Evolutionary conservation across 2,888 invertebrate genomes (phyloP).

Genomic region (Merodon equestris): DNA sequence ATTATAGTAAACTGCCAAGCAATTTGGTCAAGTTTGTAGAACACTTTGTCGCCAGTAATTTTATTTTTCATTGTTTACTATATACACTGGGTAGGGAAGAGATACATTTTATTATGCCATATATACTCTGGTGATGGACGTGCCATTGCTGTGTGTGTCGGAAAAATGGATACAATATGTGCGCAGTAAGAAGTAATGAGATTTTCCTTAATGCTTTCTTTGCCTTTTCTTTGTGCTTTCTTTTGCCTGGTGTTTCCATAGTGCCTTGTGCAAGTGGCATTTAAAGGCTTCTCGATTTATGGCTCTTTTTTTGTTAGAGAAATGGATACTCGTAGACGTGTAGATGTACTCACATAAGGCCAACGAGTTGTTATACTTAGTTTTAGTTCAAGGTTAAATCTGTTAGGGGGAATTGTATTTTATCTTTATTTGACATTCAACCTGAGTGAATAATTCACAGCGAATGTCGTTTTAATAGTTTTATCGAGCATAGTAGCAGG

Average conservation of each 20-base stretch:
- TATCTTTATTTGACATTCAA: too few relatives aligned
- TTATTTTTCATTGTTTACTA: neutral
- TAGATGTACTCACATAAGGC: too few relatives aligned
- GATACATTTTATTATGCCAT: neutral
- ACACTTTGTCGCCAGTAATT: neutral
- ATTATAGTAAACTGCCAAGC: neutral
- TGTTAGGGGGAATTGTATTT: too few relatives aligned
- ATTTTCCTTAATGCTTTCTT: neutral
- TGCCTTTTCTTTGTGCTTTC: neutral
- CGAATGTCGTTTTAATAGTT: too few relatives aligned
- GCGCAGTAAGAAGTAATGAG: neutral
- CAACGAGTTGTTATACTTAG: too few relatives aligned
- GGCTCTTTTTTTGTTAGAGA: neutral
- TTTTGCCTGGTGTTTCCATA: neutral
- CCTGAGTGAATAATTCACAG: too few relatives aligned
- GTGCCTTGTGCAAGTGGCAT: neutral
- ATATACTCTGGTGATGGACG: too few relatives aligned
- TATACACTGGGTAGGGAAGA: neutral
- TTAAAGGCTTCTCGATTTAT: constrained; percentile 1
- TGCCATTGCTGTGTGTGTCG: neutral
- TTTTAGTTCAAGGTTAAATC: too few relatives aligned
- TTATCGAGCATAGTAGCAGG: too few relatives aligned
- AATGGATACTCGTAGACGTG: too few relatives aligned
- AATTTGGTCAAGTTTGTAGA: neutral
- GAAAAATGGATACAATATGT: neutral